Evolutionary conservation across 2,113 vertebrate species (phyloP).

Genomic region (Tiliqua scincoides): DNA sequence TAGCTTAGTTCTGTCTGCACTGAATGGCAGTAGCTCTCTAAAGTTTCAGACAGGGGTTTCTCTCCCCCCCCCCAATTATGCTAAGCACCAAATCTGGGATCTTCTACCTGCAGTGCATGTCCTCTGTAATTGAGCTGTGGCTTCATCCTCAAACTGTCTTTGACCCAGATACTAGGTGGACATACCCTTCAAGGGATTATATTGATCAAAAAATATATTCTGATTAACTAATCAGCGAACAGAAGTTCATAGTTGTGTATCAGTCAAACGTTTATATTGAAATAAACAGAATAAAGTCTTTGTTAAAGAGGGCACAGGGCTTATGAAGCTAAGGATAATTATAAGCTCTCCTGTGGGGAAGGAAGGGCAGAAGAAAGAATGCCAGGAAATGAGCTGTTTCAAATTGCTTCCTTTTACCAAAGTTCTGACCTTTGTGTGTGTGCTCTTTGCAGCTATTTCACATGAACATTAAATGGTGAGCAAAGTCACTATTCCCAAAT

Average conservation of each 20-base stretch:
- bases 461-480: not conserved
- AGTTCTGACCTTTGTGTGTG: not conserved
- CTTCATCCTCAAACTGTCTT: no score
- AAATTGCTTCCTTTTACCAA: not conserved
- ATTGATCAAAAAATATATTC: conserved; percentile 58
- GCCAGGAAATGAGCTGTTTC: conserved; percentile 4
- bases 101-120: no score
- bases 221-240: conserved; percentile 50
- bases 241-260: conserved; percentile 12
- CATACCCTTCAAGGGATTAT: conserved; percentile 6
- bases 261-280: conserved; percentile 40
- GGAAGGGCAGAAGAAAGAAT: not conserved
- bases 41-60: no score
- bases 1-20: no score
- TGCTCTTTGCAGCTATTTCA: conserved; percentile 5
- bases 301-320: not conserved
- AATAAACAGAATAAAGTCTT: conserved; percentile 32
- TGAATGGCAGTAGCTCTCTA: no score
- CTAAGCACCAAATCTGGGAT: no score
- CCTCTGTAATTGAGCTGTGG: no score
- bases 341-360: conserved; percentile 23
- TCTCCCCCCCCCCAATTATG: no score
- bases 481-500: not conserved
- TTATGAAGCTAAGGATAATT: conserved; percentile 33
- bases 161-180: no score